phyloP scores from a whole-genome alignment of 1,140 invertebrate genomes.

The Drosophila athabasca region DNA sequence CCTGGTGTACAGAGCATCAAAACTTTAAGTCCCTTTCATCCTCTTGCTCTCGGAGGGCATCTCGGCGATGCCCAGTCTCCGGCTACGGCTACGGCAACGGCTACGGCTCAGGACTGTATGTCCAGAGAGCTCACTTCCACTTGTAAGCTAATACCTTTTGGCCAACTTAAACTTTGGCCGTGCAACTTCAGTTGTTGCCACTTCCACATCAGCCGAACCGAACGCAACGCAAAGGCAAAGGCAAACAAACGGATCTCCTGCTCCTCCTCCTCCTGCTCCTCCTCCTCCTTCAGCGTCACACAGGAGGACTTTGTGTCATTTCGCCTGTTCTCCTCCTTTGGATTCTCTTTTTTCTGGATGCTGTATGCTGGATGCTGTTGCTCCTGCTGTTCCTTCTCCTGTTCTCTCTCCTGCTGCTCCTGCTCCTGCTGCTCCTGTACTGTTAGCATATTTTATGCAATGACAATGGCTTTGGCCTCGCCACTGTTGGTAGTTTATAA shows the following conservation, averaged over 20 bases:
- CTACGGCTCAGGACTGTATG: not conserved
- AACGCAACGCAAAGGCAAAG: conserved; percentile 4
- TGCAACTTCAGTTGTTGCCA: conserved; percentile 9
- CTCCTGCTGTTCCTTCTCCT: conserved; percentile 24
- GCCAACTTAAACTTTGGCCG: conserved; percentile 27
- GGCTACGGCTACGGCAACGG: too few species aligned
- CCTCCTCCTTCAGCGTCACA: not conserved
- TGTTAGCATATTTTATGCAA: conserved; percentile 83
- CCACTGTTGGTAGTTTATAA: conserved; percentile 83
- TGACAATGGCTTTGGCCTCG: conserved; percentile 83
- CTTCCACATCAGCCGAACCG: conserved; percentile 20
- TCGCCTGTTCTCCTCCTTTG: conserved; percentile 12
- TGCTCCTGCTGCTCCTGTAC: conserved; percentile 38
- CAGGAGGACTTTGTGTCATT: conserved; percentile 46
- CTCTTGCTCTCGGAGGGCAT: not conserved
- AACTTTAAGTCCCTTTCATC: conserved; percentile 17
- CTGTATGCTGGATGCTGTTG: not conserved
- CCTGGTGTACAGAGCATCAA: not conserved
- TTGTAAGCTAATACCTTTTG: conserved; percentile 47
- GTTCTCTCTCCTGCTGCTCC: conserved; percentile 13
- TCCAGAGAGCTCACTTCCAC: conserved; percentile 14
- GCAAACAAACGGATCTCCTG: conserved; percentile 29
- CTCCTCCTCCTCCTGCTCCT: conserved; percentile 7
- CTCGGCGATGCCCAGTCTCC: not conserved
- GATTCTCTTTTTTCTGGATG: not conserved